Percentiles rank a stretch among this genome's conserved stretches.
phyloP scores from a whole-genome alignment of 2,113 vertebrate genomes.

The Marmota monax region DNA sequence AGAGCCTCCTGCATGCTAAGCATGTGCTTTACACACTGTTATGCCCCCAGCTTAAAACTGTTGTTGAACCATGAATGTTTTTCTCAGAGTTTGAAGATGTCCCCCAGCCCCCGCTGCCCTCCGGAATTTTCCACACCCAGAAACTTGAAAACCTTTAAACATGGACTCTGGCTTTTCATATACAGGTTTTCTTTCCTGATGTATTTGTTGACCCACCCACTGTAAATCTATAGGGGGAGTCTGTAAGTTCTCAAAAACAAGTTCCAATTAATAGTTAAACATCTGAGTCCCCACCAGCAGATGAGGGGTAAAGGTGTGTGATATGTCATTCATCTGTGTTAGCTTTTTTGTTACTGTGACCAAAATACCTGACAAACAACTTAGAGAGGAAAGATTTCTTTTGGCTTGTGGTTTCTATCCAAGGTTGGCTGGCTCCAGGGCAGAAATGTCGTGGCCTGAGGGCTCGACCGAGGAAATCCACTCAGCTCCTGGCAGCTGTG shows the following conservation, averaged over 20 bases:
- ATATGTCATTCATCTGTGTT: too few species aligned
- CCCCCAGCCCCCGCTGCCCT: rapidly evolving
- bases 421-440: too few species aligned
- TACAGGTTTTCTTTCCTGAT: neutral
- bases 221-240: neutral
- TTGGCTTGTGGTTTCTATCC: too few species aligned
- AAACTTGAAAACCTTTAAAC: neutral
- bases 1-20: too few species aligned
- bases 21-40: too few species aligned
- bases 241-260: constrained; percentile 2
- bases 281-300: neutral
- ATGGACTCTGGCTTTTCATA: neutral
- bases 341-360: too few species aligned
- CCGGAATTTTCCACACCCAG: neutral
- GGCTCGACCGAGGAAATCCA: rapidly evolving
- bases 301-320: too few species aligned
- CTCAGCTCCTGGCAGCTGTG: too few species aligned
- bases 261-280: neutral
- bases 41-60: neutral
- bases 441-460: too few species aligned
- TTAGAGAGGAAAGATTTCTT: too few species aligned
- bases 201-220: neutral
- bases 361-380: too few species aligned
- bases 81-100: neutral
- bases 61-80: neutral